Percentiles rank a stretch among this genome's conserved stretches.
Evolutionary conservation across 2,888 invertebrate genomes (phyloP).

Genomic region (Penaeus monodon): DNA sequence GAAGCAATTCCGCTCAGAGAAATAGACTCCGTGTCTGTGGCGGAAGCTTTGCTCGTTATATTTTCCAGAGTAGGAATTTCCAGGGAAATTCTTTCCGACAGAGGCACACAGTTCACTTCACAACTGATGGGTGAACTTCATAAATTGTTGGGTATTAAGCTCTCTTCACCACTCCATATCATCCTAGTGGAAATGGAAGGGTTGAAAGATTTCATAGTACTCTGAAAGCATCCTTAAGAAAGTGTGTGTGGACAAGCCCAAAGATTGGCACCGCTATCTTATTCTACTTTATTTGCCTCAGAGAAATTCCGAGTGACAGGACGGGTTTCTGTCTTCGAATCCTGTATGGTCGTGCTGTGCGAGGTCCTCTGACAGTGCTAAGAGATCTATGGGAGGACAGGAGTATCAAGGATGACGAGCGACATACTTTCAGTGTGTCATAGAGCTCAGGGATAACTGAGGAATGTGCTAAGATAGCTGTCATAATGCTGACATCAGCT

Average conservation of each 20-base stretch:
- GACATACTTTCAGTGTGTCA: not conserved
- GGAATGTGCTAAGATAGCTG: slow-evolving; percentile 1
- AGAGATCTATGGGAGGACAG: slow-evolving; percentile 5
- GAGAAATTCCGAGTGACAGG: slow-evolving; percentile 6
- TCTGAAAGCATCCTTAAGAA: not conserved
- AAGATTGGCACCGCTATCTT: slow-evolving; percentile 11
- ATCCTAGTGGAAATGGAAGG: too few relatives aligned
- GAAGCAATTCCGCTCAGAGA: too few relatives aligned
- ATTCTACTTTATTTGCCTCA: slow-evolving; percentile 7
- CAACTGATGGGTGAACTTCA: slow-evolving; percentile 23
- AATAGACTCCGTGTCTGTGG: too few relatives aligned
- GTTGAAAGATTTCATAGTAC: slow-evolving; percentile 25
- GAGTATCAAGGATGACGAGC: not conserved
- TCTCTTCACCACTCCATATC: slow-evolving; percentile 26
- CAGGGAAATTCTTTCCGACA: slow-evolving; percentile 20
- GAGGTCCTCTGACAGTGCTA: slow-evolving; percentile 3
- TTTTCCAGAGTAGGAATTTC: slow-evolving; percentile 18
- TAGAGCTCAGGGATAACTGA: slow-evolving; percentile 14
- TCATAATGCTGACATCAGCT: not conserved
- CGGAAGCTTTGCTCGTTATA: not conserved
- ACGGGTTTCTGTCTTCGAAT: not conserved
- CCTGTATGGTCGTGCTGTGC: not conserved
- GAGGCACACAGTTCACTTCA: slow-evolving; percentile 22
- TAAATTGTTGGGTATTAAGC: slow-evolving; percentile 20
- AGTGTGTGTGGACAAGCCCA: not conserved